Evolutionary conservation across 2,113 vertebrate species (phyloP).

Genomic region (Ranitomeya variabilis): DNA sequence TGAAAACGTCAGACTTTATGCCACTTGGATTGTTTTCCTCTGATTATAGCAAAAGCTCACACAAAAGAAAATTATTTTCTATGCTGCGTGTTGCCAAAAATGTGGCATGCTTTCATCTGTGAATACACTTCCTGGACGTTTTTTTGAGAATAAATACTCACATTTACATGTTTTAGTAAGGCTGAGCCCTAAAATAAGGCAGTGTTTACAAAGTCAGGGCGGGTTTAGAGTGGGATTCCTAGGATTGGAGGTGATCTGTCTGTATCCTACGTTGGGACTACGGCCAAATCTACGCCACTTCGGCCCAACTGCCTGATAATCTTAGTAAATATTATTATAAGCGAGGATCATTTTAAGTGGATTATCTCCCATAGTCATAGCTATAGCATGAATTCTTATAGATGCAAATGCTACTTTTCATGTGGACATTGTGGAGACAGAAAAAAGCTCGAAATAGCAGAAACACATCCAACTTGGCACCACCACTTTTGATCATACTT

Average conservation of each 20-base stretch:
- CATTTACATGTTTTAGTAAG: background rate
- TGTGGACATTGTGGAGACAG: background rate
- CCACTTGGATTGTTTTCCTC: constrained; percentile 34
- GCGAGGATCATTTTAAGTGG: background rate
- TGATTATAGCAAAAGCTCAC: constrained; percentile 16
- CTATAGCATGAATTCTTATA: background rate
- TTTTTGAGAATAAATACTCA: constrained; percentile 4
- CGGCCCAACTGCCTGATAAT: background rate
- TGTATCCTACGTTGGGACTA: background rate
- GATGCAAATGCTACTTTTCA: background rate
- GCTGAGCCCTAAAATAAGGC: background rate
- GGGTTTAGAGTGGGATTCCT: background rate
- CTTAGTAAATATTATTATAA: background rate
- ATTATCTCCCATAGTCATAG: background rate
- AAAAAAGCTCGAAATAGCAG: background rate
- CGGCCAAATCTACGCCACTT: background rate
- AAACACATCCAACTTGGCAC: background rate
- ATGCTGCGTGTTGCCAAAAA: background rate
- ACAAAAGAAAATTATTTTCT: constrained; percentile 26
- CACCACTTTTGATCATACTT: background rate
- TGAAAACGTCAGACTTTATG: constrained; percentile 30
- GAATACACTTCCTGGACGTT: background rate
- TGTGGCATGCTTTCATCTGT: constrained; percentile 10
- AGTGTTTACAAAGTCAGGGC: background rate
- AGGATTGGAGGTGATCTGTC: background rate